Evolutionary conservation across 2,113 vertebrate species (phyloP).

Genomic region (Alethe diademata): DNA sequence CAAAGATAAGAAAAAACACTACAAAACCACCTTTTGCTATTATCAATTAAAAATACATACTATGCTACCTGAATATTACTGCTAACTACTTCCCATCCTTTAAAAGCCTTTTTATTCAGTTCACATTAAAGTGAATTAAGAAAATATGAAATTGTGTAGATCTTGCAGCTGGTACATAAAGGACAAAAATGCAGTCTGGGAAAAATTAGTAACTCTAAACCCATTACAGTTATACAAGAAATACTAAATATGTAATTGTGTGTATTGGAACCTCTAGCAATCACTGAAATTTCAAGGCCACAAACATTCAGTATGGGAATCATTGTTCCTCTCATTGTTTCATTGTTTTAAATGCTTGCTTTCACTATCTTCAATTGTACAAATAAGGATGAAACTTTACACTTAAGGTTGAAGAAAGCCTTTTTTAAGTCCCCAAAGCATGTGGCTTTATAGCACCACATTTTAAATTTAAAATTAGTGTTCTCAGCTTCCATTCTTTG

Average conservation of each 20-base stretch:
- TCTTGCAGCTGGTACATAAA: neutral
- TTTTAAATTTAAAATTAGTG: neutral
- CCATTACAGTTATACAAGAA: neutral
- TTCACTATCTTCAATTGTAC: neutral
- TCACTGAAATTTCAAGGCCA: neutral
- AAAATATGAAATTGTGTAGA: neutral
- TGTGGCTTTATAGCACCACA: rapidly evolving
- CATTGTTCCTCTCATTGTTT: neutral
- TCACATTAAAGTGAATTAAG: neutral
- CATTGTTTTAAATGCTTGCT: neutral
- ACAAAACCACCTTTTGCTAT: neutral
- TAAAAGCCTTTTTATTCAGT: neutral
- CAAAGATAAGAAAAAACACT: neutral
- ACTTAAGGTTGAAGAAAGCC: neutral
- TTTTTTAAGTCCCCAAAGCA: neutral
- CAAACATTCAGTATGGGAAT: neutral
- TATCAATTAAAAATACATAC: neutral
- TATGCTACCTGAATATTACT: neutral
- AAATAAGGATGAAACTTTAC: neutral
- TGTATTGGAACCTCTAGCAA: neutral
- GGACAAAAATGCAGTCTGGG: neutral
- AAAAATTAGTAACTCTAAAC: neutral
- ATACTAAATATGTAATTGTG: neutral
- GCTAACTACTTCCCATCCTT: neutral
- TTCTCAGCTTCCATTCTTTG: neutral